Conservation (phyloP, 2,888 invertebrate genomes). For the Phragmatobia fuliginosa region DNA sequence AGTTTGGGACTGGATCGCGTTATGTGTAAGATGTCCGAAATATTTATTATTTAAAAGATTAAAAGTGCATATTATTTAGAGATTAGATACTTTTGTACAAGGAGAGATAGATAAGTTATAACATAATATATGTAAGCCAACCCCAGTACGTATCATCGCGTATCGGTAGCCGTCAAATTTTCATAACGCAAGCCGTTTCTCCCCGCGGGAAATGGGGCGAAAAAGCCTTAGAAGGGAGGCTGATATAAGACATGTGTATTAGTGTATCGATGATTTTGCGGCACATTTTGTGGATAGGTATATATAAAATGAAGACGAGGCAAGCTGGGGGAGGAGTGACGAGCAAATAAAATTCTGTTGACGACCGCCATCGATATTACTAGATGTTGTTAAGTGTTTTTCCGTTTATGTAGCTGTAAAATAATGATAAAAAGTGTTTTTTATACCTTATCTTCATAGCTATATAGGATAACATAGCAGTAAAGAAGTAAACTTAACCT, state of each 20-base stretch:
- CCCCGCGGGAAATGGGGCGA: constrained; percentile 76
- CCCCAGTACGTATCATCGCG: constrained; percentile 77
- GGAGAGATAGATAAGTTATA: constrained; percentile 58
- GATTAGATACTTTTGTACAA: constrained; percentile 25
- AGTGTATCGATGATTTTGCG: constrained; percentile 77
- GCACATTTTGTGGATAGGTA: constrained; percentile 43
- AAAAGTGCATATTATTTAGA: too few species aligned
- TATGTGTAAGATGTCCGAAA: too few species aligned
- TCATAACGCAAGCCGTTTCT: constrained; percentile 68
- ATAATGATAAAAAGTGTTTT: constrained; percentile 6
- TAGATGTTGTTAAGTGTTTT: constrained; percentile 27
- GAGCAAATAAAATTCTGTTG: constrained; percentile 46
- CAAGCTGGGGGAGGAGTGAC: constrained; percentile 46
- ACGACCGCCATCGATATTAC: constrained; percentile 41
- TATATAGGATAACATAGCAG: background rate
- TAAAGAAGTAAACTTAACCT: background rate
- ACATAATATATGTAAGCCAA: constrained; percentile 56
- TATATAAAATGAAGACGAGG: constrained; percentile 39
- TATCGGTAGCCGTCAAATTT: constrained; percentile 80
- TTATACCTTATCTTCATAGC: background rate
- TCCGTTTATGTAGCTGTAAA: constrained; percentile 22
- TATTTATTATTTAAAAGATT: too few species aligned
- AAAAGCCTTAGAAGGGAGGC: constrained; percentile 53
- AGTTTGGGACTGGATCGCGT: too few species aligned
- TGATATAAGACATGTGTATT: constrained; percentile 61